A percentile compares a stretch with the other conserved stretches of the same genome.
phyloP scores from a whole-genome alignment of 2,113 vertebrate genomes.

The Gymnarchus niloticus region DNA sequence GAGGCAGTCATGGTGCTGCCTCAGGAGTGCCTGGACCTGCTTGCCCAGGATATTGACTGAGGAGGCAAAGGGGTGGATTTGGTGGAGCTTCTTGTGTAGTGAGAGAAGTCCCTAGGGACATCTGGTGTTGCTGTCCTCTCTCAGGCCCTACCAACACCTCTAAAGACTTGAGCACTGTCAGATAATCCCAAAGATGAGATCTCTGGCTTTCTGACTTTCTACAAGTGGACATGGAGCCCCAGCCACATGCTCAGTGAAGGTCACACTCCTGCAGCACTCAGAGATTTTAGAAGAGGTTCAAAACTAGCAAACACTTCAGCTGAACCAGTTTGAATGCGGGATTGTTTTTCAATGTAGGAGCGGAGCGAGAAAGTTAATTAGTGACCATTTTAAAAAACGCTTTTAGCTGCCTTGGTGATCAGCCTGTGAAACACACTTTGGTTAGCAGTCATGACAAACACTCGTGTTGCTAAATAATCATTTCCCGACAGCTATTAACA shows the following conservation, averaged over 20 bases:
- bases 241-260: neutral
- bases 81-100: neutral
- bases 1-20: constrained; percentile 15
- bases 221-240: neutral
- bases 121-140: neutral
- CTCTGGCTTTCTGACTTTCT: neutral
- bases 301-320: neutral
- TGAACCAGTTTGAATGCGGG: neutral
- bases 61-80: neutral
- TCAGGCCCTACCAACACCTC: neutral
- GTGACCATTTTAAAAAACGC: neutral
- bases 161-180: neutral
- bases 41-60: neutral
- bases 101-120: neutral
- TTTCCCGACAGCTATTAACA: neutral
- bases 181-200: neutral
- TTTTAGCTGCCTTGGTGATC: neutral
- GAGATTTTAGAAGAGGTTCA: neutral
- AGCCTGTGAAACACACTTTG: neutral
- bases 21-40: neutral
- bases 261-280: neutral
- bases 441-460: neutral
- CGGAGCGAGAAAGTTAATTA: neutral
- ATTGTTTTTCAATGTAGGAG: neutral
- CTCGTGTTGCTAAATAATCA: neutral